Percentiles rank a stretch among this genome's conserved stretches.
phyloP scores from a whole-genome alignment of 2,113 vertebrate species.

The Phaethornis superciliosus region DNA sequence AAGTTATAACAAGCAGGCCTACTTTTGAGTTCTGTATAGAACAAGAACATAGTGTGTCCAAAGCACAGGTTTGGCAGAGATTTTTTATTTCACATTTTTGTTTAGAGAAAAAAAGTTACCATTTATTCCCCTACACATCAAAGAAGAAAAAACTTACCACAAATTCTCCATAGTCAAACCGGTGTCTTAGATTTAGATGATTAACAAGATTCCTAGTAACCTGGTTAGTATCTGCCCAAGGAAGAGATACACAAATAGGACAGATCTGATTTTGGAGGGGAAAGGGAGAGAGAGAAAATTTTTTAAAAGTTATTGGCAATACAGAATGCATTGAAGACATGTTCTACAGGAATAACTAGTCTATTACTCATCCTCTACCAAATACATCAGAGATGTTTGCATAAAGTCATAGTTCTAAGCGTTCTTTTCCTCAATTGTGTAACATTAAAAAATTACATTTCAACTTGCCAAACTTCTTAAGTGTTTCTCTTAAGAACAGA shows the following conservation, averaged over 20 bases:
- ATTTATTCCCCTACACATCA: constrained; percentile 19
- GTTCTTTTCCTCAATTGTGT: not conserved
- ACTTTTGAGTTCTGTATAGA: not conserved
- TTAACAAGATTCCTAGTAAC: constrained; percentile 83
- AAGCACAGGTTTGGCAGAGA: not conserved
- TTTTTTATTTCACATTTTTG: not conserved
- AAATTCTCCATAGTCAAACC: constrained; percentile 83
- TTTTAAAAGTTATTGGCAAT: not conserved
- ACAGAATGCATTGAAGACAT: not conserved
- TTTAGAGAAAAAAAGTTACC: not conserved
- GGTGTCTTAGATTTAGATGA: constrained; percentile 85
- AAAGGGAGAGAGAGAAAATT: constrained; percentile 10
- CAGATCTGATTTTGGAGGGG: constrained; percentile 78
- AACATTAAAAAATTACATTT: not conserved
- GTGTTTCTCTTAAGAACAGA: not conserved
- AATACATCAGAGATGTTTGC: not conserved
- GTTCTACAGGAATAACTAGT: not conserved
- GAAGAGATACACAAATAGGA: constrained; percentile 85
- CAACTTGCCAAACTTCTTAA: not conserved
- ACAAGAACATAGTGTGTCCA: not conserved
- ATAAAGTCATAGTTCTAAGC: not conserved
- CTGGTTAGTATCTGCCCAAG: constrained; percentile 83
- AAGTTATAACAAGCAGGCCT: not conserved
- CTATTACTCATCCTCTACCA: not conserved
- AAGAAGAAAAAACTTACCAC: constrained; percentile 77